Conservation (phyloP, 1,140 invertebrate genomes). For the Drosophila nikananu region DNA sequence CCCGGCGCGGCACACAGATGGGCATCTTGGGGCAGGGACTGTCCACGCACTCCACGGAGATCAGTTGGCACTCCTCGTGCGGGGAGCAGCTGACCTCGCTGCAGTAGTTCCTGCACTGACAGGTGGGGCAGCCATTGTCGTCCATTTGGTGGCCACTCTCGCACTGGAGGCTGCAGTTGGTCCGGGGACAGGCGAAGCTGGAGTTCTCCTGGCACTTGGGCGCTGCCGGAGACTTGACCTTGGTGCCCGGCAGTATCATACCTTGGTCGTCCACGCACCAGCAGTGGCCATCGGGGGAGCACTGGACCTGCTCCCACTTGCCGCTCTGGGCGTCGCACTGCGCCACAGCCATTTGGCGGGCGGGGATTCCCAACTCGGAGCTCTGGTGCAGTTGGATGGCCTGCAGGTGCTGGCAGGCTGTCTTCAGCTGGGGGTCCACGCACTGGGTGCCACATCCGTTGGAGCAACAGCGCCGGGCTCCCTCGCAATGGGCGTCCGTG, state of each 20-base stretch:
- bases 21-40: constrained; percentile 91
- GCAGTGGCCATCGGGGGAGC: constrained; percentile 90
- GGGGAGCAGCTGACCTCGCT: constrained; percentile 89
- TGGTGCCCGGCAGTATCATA: constrained; percentile 90
- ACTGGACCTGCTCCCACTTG: constrained; percentile 92
- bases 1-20: constrained; percentile 91
- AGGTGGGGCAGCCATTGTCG: constrained; percentile 90
- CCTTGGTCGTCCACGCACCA: constrained; percentile 96
- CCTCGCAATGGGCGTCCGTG: constrained; percentile 91
- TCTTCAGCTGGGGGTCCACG: constrained; percentile 89
- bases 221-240: constrained; percentile 78
- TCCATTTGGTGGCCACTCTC: constrained; percentile 90
- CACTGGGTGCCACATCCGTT: constrained; percentile 95
- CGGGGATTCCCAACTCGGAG: constrained; percentile 91
- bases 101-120: constrained; percentile 92
- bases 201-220: constrained; percentile 85
- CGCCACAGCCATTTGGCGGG: constrained; percentile 91
- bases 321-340: constrained; percentile 91
- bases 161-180: constrained; percentile 88
- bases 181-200: constrained; percentile 87
- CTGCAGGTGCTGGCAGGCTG: constrained; percentile 91
- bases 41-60: constrained; percentile 86
- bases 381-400: constrained; percentile 90
- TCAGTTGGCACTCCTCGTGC: constrained; percentile 89
- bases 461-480: constrained; percentile 91